Percentiles rank a stretch among this genome's conserved stretches.
These are phyloP conservation scores for Nemopilema nomurai DNA, from an alignment of 30 jellyfish, hydroid and myxozoan genomes.

Conservation along the genomic window DNA sequence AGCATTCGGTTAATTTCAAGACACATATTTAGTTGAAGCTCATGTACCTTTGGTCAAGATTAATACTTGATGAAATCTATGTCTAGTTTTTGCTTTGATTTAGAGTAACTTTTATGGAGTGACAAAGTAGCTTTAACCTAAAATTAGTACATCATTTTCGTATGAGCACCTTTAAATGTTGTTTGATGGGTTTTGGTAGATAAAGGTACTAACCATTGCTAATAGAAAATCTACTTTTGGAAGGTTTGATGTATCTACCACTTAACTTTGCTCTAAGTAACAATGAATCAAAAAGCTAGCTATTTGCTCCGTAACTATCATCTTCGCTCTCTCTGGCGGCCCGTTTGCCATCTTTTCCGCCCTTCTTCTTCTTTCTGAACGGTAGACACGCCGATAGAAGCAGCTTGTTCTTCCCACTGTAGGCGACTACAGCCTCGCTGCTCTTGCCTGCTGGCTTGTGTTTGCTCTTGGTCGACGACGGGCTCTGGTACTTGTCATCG, in stretches of 20 bases:
- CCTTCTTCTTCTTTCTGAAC: slow-evolving; percentile 51
- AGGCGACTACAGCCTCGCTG: slow-evolving; percentile 19
- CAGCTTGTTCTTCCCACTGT: slow-evolving; percentile 50
- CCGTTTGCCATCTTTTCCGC: slow-evolving; percentile 5
- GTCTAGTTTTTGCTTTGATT: neutral
- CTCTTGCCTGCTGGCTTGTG: slow-evolving; percentile 4
- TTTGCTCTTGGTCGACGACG: slow-evolving; percentile 31
- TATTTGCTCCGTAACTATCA: slow-evolving; percentile 47
- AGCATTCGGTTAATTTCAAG: too few species aligned
- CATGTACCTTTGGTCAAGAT: too few species aligned
- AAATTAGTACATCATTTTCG: too few species aligned
- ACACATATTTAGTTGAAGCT: too few species aligned
- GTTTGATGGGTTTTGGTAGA: too few species aligned
- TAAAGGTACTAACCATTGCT: neutral
- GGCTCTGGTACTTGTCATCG: slow-evolving; percentile 48
- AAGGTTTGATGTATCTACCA: neutral
- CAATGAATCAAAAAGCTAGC: neutral
- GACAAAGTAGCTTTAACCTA: too few species aligned
- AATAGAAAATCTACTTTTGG: neutral
- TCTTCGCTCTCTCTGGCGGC: neutral
- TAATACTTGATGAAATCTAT: too few species aligned
- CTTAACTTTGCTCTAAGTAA: too few species aligned
- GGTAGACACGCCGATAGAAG: slow-evolving; percentile 50
- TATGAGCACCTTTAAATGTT: too few species aligned
- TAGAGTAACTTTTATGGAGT: neutral